phyloP scores from a whole-genome alignment of 2,888 invertebrate species.

The Sericinus montela region DNA sequence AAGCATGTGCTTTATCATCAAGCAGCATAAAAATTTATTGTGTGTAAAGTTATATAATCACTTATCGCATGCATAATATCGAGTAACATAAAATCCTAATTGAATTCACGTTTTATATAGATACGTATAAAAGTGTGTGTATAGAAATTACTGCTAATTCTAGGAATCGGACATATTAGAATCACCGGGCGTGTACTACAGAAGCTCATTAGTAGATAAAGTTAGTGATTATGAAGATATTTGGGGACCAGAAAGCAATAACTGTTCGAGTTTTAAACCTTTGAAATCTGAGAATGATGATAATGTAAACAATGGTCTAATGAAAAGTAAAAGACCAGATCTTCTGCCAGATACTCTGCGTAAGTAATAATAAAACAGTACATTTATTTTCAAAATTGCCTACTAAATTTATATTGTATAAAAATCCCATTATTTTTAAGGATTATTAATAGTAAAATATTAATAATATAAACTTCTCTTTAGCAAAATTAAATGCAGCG shows the following conservation, averaged over 20 bases:
- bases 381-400: too few species aligned
- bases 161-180: constrained; percentile 91
- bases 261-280: constrained; percentile 71
- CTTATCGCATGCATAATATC: constrained; percentile 14
- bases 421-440: background rate
- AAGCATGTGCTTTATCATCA: constrained; percentile 13
- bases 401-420: background rate
- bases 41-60: constrained; percentile 13
- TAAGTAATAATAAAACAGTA: constrained; percentile 37
- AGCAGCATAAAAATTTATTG: constrained; percentile 15
- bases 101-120: background rate
- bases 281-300: constrained; percentile 59
- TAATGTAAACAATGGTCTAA: constrained; percentile 66
- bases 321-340: constrained; percentile 80
- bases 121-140: too few species aligned
- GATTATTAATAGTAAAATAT: background rate
- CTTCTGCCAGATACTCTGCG: constrained; percentile 80
- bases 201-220: constrained; percentile 93
- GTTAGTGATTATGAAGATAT: constrained; percentile 97
- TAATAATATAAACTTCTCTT: constrained; percentile 31
- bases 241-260: constrained; percentile 85
- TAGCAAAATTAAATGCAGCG: constrained; percentile 66
- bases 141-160: constrained; percentile 25
- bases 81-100: background rate
- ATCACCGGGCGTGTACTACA: constrained; percentile 89